Evolutionary conservation across 2,888 invertebrate species (phyloP).

Genomic region (Biston stratarius): DNA sequence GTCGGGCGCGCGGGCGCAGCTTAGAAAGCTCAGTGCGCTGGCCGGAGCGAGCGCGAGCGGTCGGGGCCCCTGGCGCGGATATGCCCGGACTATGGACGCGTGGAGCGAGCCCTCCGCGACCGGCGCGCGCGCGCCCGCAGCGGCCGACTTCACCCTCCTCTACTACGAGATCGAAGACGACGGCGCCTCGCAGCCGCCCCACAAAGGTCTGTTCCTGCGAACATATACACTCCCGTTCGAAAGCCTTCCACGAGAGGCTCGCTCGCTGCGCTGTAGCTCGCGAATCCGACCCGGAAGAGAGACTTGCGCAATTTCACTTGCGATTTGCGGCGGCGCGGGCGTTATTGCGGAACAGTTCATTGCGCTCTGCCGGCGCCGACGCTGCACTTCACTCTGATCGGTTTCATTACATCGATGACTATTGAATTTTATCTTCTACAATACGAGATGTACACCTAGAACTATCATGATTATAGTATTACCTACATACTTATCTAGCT

Average conservation of each 20-base stretch:
- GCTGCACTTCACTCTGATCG: constrained; percentile 7
- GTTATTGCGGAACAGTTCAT: constrained; percentile 26
- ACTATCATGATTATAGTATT: too few relatives aligned
- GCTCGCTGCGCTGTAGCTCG: constrained; percentile 11
- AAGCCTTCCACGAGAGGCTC: constrained; percentile 10
- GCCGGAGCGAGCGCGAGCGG: constrained; percentile 74
- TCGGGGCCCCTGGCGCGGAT: constrained; percentile 70
- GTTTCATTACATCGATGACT: neutral
- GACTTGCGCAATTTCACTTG: constrained; percentile 31
- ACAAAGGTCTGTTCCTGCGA: constrained; percentile 62
- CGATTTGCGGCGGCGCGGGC: constrained; percentile 20
- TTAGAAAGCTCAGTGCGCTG: constrained; percentile 75
- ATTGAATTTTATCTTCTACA: too few relatives aligned
- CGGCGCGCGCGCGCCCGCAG: constrained; percentile 85
- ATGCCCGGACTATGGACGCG: constrained; percentile 89
- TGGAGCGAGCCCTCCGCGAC: constrained; percentile 89
- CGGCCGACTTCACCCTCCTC: constrained; percentile 92
- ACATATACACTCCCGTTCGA: neutral
- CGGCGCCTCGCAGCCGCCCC: constrained; percentile 69
- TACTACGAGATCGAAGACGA: constrained; percentile 90
- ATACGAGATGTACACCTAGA: too few relatives aligned
- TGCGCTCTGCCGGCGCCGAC: constrained; percentile 22
- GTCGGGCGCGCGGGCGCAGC: constrained; percentile 37
- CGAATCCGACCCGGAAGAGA: constrained; percentile 27
- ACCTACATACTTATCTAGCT: too few relatives aligned